Conservation (phyloP, 2,888 invertebrate species). For the Escarpia spicata region DNA sequence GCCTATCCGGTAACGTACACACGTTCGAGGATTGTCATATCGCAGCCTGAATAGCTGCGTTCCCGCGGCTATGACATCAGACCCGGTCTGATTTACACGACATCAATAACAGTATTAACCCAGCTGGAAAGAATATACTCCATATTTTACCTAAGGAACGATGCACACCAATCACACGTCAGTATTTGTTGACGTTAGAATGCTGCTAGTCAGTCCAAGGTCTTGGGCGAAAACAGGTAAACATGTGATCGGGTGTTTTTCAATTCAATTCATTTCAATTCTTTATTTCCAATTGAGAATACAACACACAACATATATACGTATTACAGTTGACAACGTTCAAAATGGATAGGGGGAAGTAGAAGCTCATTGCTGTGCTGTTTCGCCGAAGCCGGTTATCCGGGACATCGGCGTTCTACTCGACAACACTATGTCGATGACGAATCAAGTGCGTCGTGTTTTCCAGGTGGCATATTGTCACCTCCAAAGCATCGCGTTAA, state of each 20-base stretch:
- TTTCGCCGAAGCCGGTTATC: too few species aligned
- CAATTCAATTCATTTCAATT: not conserved
- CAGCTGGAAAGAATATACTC: not conserved
- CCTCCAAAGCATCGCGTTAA: too few species aligned
- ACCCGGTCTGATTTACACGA: not conserved
- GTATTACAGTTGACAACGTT: too few species aligned
- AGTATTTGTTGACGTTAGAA: not conserved
- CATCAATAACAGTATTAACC: not conserved
- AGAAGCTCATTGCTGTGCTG: too few species aligned
- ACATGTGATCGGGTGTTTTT: not conserved
- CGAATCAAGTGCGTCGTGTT: too few species aligned
- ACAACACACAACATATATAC: too few species aligned
- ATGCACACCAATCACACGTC: not conserved
- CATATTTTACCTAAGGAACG: not conserved
- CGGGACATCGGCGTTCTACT: too few species aligned
- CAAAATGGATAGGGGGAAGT: too few species aligned
- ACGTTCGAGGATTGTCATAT: not conserved
- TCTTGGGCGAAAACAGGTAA: not conserved
- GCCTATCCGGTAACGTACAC: not conserved
- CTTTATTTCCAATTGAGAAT: too few species aligned
- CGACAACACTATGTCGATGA: too few species aligned
- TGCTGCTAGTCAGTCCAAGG: not conserved
- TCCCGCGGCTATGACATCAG: not conserved
- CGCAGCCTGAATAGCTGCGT: not conserved
- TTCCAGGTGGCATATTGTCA: too few species aligned